Percentiles rank a stretch among this genome's conserved stretches.
Evolutionary conservation across 2,888 invertebrate genomes (phyloP).

Genomic region (Cerceris ruficornis): DNA sequence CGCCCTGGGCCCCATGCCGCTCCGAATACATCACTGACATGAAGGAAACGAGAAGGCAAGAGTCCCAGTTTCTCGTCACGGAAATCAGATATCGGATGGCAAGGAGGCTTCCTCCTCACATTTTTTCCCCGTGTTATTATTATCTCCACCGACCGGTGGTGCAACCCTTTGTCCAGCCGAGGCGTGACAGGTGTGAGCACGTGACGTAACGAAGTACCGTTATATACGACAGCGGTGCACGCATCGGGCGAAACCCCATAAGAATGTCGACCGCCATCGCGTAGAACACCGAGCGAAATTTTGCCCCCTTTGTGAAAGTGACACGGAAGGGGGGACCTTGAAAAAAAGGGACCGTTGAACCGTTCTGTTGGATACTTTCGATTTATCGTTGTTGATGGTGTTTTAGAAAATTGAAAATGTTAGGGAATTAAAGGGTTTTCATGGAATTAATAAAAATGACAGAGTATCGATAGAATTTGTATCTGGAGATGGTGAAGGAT

Average conservation of each 20-base stretch:
- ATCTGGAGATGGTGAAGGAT: too few relatives aligned
- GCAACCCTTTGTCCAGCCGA: constrained; percentile 72
- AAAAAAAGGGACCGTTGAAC: constrained; percentile 10
- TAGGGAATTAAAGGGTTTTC: too few relatives aligned
- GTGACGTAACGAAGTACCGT: constrained; percentile 78
- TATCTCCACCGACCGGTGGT: constrained; percentile 51
- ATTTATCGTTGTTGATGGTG: too few relatives aligned
- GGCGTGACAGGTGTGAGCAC: constrained; percentile 74
- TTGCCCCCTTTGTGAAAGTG: constrained; percentile 64
- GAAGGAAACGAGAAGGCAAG: constrained; percentile 45
- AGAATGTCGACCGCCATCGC: constrained; percentile 61
- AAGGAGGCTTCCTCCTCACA: constrained; percentile 39
- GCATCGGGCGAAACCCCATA: constrained; percentile 71
- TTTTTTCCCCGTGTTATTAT: constrained; percentile 50
- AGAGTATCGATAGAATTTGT: too few relatives aligned
- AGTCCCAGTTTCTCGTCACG: constrained; percentile 58
- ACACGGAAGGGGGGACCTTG: constrained; percentile 43
- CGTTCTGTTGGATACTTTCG: too few relatives aligned
- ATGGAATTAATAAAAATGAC: too few relatives aligned
- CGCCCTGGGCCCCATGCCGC: constrained; percentile 36
- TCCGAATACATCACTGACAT: constrained; percentile 40
- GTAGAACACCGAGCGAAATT: constrained; percentile 58
- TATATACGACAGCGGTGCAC: constrained; percentile 57
- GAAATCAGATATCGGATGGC: constrained; percentile 74
- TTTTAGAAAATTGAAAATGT: too few relatives aligned